Evolutionary conservation across 2,797 vertebrate species (phyloP), one percentile per base, ranked within the genome.

Genomic region (Syngnathus acus): DNA sequence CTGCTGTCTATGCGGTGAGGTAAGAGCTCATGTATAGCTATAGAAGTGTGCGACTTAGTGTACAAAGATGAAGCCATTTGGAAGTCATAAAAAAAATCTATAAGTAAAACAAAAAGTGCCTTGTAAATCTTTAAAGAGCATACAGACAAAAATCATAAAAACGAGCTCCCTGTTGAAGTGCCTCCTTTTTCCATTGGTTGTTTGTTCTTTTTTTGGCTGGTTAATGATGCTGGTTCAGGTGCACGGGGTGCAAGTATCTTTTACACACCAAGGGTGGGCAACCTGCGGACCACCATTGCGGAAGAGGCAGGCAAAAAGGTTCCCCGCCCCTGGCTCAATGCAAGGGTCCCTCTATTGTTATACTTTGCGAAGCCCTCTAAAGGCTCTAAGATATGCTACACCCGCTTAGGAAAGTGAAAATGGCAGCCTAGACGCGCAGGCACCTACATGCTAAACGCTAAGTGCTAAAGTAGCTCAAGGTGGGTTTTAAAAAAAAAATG

Each of bases 221-320:
- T 89, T 89, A 78, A 77, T 80, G 89, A 90, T 88, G 91, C 91
- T 91, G 92, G 92, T 92, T 91, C 88, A 86, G 86, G 90, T 91
- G 89, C 87, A 84, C 88, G 80, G 85, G 81, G 83, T 86, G 83
- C 77, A 80, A 78, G 81, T 82, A 82, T 78, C 84, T 81, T 81
- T 81, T 77, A 88, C 81, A 88, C 80, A 61, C 32, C 16, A 32
- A 26, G 54, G 26, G 23, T 32, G 13, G 54, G 54, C 23, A 57
- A 57, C 54, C 23, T 57, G 54, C 13, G 10, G 54, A 57, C 54
- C 14, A 17, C 54, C 26, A 57, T 5, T 10, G 11, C 26, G 26
- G 54, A 57, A 37, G 26, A 4, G 19, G 6, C 5, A 57, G 23
- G 6, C 14, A 32, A 37, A 23, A 26, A 23, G 53, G 53, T 54